Evolutionary conservation across 2,797 vertebrate genomes (phyloP), one percentile per base, ranked within the genome.

Genomic region (Clarias fuscus): DNA sequence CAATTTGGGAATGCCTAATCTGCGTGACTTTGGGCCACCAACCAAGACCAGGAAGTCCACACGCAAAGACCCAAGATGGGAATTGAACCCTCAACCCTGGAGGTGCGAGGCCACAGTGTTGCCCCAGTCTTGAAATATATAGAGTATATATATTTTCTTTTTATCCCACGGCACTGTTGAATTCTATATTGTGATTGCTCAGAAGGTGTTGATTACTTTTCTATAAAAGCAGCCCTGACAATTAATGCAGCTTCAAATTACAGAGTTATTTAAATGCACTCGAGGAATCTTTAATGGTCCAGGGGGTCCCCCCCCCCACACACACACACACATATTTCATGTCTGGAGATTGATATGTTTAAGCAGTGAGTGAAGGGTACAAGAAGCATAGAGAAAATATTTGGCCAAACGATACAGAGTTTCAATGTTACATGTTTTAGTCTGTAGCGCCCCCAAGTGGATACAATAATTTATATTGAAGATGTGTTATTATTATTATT

Each of bases 391-490:
- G 33, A 80, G 33, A n/a, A 15, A 62, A 79, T 24, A 1, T 18
- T 59, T 14, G 17, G 27, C 1, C 1, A 1, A 15, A 4, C 4
- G n/a, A 43, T 6, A 20, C 7, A 40, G 18, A 14, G 75, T 58
- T 58, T 33, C n/a, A 61, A 24, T 33, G 33, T 33, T 33, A 33
- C 33, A 48, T 70, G n/a, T 40, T 87, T 78, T 67, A 17, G 73
- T 53, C 27, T 82, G 70, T 61, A 80, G 65, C 81, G 85, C 82
- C 85, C 48, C 65, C 85, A 20, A 5, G 85, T 70, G 88, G 67
- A n/a, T 24, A n/a, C 33, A 62, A 22, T 37, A 40, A 78, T 76
- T 27, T 24, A 18, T 1, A 18, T 56, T 15, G 2, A 37, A 40
- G 8, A 22, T 37, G 20, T 30, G n/a, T n/a, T 48, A 73, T 43